These are phyloP conservation scores for Drosophila oshimai DNA, from an alignment of 1,140 invertebrate species.

Conservation along the genomic window DNA sequence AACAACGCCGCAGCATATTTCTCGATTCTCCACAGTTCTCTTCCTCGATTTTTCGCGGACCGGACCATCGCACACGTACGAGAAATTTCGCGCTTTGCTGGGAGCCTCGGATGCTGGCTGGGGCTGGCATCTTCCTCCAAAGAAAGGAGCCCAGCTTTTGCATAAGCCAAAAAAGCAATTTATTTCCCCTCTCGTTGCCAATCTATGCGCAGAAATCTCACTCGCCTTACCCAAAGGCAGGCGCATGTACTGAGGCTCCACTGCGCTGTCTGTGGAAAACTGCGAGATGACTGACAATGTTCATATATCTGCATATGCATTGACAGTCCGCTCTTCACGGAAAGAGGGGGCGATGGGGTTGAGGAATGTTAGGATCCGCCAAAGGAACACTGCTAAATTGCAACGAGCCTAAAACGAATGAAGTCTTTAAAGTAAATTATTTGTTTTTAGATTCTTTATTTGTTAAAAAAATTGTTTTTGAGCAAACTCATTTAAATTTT, in stretches of 20 bases:
- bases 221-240: conserved; percentile 1
- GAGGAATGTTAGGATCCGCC: background rate
- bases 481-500: no score
- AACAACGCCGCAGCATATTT: conserved; percentile 53
- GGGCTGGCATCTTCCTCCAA: background rate
- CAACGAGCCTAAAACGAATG: no score
- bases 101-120: conserved; percentile 10
- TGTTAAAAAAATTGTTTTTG: no score
- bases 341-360: background rate
- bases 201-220: conserved; percentile 72
- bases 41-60: background rate
- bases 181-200: conserved; percentile 44
- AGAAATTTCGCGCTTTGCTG: conserved; percentile 58
- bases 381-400: conserved; percentile 3
- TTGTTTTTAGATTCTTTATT: no score
- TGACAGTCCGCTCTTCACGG: background rate
- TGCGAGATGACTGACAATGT: conserved; percentile 32
- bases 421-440: no score
- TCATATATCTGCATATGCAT: conserved; percentile 37
- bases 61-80: conserved; percentile 51
- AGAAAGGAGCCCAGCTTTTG: conserved; percentile 2
- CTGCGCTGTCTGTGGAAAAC: conserved; percentile 1
- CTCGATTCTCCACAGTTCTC: conserved; percentile 45
- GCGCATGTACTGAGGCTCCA: background rate
- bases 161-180: conserved; percentile 57